Base-by-base conservation (phyloP, 2,888 invertebrate genomes). In the Dyspetes luteomarginatus region DNA sequence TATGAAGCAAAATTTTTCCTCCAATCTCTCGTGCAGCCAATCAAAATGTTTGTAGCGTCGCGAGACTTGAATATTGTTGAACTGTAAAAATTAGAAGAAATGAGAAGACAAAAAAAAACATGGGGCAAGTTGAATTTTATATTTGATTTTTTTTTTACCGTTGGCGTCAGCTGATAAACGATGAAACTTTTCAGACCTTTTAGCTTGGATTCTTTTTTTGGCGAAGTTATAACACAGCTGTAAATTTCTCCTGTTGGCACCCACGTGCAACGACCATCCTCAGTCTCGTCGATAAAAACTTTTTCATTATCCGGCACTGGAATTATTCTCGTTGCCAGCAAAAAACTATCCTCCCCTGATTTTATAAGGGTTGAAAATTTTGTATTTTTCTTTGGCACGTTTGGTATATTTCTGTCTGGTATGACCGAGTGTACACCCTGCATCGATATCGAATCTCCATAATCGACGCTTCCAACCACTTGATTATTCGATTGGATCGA, bases 1-100 rank as follows among this genome's bases (percentile, higher is more conserved):
- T 88, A 99, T 96, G 69, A 98, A 94, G 85, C 97, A 96, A 92
- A 97, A 99, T 92, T 99, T 99, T 85, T 97, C 97, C 87, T 96
- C 96, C 83, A 99, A 93, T 86, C 98, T 94, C 90, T 97, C 97
- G 92, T 99, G 98, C 69, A 99, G 93, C 99, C 99, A 99, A 93
- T 99, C 99, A 92, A 99, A 99, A 92, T 99, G 99, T 92, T 99
- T 99, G 93, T 99, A 99, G 86, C 99, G 94, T 84, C 99, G 94
- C 43, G 97, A 97, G 28, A 97, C 99, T 93, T 98, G 97, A 86
- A 98, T 96, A 89, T 97, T 97, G 90, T 97, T 98, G 91, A 98
- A 98, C 92, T 95, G 89, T 7, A 92, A 92, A 79, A 55, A 4
- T 2, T n/a, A 45, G 28, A 15, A 45, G 78, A 43, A n/a, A n/a